Evolutionary conservation across 2,888 invertebrate species (phyloP), one percentile per base, ranked within the genome.

Genomic region (Hirtodrosophila duncani): DNA sequence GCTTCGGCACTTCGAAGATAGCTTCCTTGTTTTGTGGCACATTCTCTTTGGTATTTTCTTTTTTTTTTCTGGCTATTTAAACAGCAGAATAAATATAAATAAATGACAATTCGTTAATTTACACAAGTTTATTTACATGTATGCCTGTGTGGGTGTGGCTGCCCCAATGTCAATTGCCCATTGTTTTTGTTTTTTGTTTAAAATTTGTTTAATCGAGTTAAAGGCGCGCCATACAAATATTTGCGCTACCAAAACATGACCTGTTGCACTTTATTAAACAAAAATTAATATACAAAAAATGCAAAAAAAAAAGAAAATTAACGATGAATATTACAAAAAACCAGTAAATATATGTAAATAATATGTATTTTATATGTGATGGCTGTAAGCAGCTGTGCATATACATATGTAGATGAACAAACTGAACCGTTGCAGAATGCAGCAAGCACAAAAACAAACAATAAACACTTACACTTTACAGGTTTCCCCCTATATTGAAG

Each of bases 221-320:
- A 79, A 78, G 39, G 81, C 59, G 81, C 59, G 81, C 79, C 49
- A 36, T 45, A 71, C 64, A 56, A 70, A 81, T 75, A 75, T 81
- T 78, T 81, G 66, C 64, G 53, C 50, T 39, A 43, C 41, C 56
- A 41, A 39, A 59, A 55, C 38, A 66, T 82, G 61, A 77, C 78
- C 81, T 78, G 70, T 74, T 80, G 78, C 74, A 77, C 81, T 77
- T 66, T 69, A 39, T 63, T 14, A 21, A 21, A 42, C 8, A 37
- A 20, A 37, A 34, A 29, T 39, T 44, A 45, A 41, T 42, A 50
- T 41, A 48, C 34, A 53, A 36, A 51, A 46, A 51, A 43, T 57
- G 39, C 20, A 46, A 49, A 57, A 49, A 24, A 31, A 26, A 57
- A 53, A 38, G 14, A 30, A 46, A 55, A 56, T 33, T 57, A 31